phyloP scores from a whole-genome alignment of 1,140 invertebrate genomes.

The Magallana angulata region DNA sequence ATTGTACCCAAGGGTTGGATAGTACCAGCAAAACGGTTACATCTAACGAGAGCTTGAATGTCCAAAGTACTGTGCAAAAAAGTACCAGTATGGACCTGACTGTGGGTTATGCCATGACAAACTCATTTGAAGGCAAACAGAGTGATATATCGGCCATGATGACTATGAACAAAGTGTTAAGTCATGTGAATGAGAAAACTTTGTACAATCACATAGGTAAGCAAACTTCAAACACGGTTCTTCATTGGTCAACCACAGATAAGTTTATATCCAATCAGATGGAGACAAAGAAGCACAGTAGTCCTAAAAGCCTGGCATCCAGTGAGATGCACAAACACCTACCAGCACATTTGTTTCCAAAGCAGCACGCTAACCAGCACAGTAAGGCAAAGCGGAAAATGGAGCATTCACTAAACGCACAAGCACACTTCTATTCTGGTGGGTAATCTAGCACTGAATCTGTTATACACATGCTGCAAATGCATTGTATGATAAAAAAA shows the following conservation, averaged over 20 bases:
- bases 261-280: conserved; percentile 42
- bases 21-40: conserved; percentile 43
- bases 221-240: conserved; percentile 1
- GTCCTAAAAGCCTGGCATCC: neutral
- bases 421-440: conserved; percentile 24
- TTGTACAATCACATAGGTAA: conserved; percentile 53
- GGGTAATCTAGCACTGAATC: conserved; percentile 14
- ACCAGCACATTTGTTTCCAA: conserved; percentile 30
- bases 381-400: conserved; percentile 14
- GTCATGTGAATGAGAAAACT: conserved; percentile 29
- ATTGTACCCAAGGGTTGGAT: conserved; percentile 24
- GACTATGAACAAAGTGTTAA: conserved; percentile 54
- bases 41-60: conserved; percentile 50
- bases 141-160: conserved; percentile 54
- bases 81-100: conserved; percentile 57
- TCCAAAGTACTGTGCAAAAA: conserved; percentile 18
- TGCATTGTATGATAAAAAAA: no score
- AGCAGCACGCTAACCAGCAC: conserved; percentile 34
- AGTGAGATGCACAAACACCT: conserved; percentile 22
- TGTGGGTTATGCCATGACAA: conserved; percentile 68
- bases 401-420: neutral
- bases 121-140: conserved; percentile 46
- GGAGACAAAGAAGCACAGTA: conserved; percentile 19
- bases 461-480: no score
- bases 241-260: conserved; percentile 44